Evolutionary conservation across 2,888 invertebrate genomes (phyloP).

Genomic region (Trisateles emortualis): DNA sequence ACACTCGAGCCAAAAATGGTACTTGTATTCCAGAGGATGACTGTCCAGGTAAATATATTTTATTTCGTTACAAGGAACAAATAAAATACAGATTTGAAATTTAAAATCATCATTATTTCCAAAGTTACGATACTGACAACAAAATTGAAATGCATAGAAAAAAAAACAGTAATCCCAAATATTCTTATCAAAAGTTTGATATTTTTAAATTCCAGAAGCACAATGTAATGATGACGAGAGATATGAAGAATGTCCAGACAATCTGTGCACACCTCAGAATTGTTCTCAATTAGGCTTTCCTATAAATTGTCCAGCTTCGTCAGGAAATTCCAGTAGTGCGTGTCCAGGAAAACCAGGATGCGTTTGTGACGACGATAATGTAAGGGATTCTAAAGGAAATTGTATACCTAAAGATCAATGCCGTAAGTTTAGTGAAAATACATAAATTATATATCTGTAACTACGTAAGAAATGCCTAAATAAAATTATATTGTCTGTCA

Average conservation of each 20-base stretch:
- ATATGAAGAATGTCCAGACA: constrained; percentile 41
- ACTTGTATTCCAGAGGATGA: constrained; percentile 49
- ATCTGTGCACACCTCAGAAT: constrained; percentile 27
- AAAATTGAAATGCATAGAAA: too few relatives aligned
- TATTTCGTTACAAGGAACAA: too few relatives aligned
- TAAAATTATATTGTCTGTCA: too few relatives aligned
- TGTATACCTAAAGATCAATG: constrained; percentile 51
- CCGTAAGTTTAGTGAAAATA: constrained; percentile 49
- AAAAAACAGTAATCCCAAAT: too few relatives aligned
- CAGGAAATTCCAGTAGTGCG: not conserved
- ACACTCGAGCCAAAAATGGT: constrained; percentile 43
- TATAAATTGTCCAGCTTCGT: constrained; percentile 23
- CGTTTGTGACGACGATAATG: constrained; percentile 42
- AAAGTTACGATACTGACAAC: too few relatives aligned
- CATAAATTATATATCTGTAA: too few relatives aligned
- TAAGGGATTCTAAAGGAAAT: constrained; percentile 33
- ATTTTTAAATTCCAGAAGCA: not conserved
- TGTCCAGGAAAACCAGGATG: constrained; percentile 10
- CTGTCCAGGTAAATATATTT: constrained; percentile 47
- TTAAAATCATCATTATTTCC: too few relatives aligned
- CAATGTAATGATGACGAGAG: constrained; percentile 1
- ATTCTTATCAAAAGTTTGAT: too few relatives aligned
- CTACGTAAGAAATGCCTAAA: too few relatives aligned
- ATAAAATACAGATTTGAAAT: too few relatives aligned
- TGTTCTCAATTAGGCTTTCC: constrained; percentile 49